Evolutionary conservation across 2,113 vertebrate genomes (phyloP), one percentile per base, ranked within the genome.

Genomic region (Sinocyclocheilus anshuiensis): DNA sequence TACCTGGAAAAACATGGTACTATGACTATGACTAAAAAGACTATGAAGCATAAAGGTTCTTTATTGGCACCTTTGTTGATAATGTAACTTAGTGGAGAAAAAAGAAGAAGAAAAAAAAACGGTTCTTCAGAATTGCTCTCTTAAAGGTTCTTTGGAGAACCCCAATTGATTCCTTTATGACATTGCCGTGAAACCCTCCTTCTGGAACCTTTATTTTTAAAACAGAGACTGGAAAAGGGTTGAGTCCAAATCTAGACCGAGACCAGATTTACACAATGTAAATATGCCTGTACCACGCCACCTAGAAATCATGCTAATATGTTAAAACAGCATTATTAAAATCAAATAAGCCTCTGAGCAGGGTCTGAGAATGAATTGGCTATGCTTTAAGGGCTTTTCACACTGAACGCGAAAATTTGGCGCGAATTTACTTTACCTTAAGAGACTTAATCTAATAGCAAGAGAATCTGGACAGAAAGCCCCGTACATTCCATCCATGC

Each of bases 401-500:
- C 33, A 36, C 33, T 36, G 33, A 36, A 36, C 3, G 3, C 4
- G 33, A 36, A 36, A 36, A 36, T 36, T 36, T 36, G 4, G 33
- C 4, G 33, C 33, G 1, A 36, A 1, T 20, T 57, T 22, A 57
- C 50, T 39, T 26, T 33, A n/a, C 26, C n/a, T 26, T 53, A 86
- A 26, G 22, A 50, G 75, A 82, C 63, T 57, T 85, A 71, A n/a
- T 77, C 75, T 9, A 72, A 36, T 65, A 22, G 42, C 82, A 77
- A 57, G 63, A 86, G 83, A 81, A 81, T 71, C 39, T 45, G 65
- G 77, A 45, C 24, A 76, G 72, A 88, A 82, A 88, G 82, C 75
- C 33, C 87, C 10, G 76, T 48, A 61, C 76, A 89, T 90, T 87
- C 87, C 77, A 81, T 76, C 80, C 77, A 87, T 87, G 65, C 82